Evolutionary conservation across 2,113 vertebrate genomes (phyloP), one percentile per base, ranked within the genome.

Genomic region (Pithys albifrons): DNA sequence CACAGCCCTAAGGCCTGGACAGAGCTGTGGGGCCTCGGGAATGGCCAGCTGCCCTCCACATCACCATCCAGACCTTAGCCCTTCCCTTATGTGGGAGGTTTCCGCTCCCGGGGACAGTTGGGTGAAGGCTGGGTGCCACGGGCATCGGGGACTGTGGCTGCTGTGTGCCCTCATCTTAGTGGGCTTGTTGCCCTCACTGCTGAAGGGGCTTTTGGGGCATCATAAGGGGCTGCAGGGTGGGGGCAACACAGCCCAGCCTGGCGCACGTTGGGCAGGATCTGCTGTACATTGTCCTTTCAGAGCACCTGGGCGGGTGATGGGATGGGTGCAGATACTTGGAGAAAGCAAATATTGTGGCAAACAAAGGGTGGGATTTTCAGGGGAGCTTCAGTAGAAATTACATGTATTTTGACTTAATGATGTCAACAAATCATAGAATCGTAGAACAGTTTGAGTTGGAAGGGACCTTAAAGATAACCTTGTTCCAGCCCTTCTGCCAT

Each of bases 11-110:
- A 74, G 66, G 85, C 72, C 3, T 6, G 67, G 64, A 48, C 75
- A 70, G 46, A 73, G 19, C 46, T 2, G 0, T 9, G 18, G 55
- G 19, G 35, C 3, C 62, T 39, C 0, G 0, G 9, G 37, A 35
- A 29, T 24, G 20, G 7, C 19, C 19, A 35, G 49, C 76, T 78
- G n/a, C 75, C 46, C 65, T 64, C 27, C 4, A 1, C 1, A 0
- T 6, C 3, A 19, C 67, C 62, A 51, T 33, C 49, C 48, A 51
- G 37, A 64, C 85, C 83, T 76, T 19, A 1, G 43, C 48, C 35
- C n/a, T 69, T 49, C 25, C 45, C 37, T 31, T 12, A 7, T 31
- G 19, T 23, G 48, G 33, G 57, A 37, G 31, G 3, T 66, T 58
- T 62, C 27, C 5, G 1, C 14, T 81, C 73, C 46, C 24, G n/a